phyloP scores from a whole-genome alignment of 2,888 invertebrate species.

The Latheticus oryzae region DNA sequence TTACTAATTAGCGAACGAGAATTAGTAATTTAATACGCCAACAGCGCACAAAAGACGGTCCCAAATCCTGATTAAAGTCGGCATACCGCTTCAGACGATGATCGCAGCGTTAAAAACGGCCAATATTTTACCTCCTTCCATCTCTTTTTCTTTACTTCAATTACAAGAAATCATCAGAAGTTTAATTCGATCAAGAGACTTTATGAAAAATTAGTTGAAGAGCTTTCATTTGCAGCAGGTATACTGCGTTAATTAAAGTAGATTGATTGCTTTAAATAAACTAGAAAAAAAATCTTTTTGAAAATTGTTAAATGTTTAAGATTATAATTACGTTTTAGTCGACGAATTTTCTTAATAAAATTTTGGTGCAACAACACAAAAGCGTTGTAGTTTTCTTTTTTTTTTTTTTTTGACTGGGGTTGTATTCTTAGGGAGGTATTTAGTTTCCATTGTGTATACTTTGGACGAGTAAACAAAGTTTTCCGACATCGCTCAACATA shows the following conservation, averaged over 20 bases:
- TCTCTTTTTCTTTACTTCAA: background rate
- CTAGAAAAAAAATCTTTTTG: too few species aligned
- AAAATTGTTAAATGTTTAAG: too few species aligned
- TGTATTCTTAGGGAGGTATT: slow-evolving; percentile 32
- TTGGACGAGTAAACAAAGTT: slow-evolving; percentile 38
- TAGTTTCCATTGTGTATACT: slow-evolving; percentile 38
- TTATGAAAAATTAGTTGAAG: slow-evolving; percentile 15
- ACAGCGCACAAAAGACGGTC: slow-evolving; percentile 41
- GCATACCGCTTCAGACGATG: slow-evolving; percentile 18
- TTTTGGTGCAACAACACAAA: too few species aligned
- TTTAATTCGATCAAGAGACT: slow-evolving; percentile 21
- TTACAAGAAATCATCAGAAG: slow-evolving; percentile 20
- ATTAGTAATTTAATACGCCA: slow-evolving; percentile 45
- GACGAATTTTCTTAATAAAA: slow-evolving; percentile 18
- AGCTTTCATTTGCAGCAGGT: too few species aligned
- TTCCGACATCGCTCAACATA: slow-evolving; percentile 24
- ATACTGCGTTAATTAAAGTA: too few species aligned
- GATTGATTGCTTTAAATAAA: too few species aligned
- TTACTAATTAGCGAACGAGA: slow-evolving; percentile 45
- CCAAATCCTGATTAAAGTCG: slow-evolving; percentile 36
- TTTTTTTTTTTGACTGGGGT: too few species aligned
- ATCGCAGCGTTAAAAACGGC: slow-evolving; percentile 1
- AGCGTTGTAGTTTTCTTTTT: too few species aligned
- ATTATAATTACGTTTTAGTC: slow-evolving; percentile 1
- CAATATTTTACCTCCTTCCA: slow-evolving; percentile 11